phyloP scores from a whole-genome alignment of 2,113 vertebrate genomes.

The Chloroceryle aenea region DNA sequence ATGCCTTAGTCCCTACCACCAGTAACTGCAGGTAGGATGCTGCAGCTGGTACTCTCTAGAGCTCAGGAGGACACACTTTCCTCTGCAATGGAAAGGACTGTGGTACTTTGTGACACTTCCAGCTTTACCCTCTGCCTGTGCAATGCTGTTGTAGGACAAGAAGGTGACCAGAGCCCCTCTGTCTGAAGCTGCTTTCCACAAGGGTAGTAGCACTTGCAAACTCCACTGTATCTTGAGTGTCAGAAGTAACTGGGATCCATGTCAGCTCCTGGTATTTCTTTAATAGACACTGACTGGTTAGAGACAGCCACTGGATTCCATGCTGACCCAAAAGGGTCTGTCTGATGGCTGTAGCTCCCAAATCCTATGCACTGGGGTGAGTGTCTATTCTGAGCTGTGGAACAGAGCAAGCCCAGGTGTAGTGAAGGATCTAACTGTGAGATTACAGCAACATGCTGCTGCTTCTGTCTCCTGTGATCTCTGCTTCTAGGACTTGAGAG shows the following conservation, averaged over 20 bases:
- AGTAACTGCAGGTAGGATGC: background rate
- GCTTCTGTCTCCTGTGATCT: background rate
- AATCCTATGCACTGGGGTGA: background rate
- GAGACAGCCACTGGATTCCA: background rate
- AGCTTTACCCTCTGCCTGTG: background rate
- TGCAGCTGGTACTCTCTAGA: background rate
- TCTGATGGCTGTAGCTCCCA: background rate
- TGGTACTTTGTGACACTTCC: background rate
- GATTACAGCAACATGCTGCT: background rate
- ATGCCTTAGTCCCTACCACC: background rate
- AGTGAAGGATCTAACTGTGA: background rate
- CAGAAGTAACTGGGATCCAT: background rate
- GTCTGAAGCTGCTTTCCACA: background rate
- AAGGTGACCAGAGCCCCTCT: background rate
- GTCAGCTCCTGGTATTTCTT: background rate
- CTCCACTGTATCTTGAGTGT: background rate
- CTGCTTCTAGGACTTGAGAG: slow-evolving; percentile 12
- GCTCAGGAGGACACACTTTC: background rate
- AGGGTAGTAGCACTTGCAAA: background rate
- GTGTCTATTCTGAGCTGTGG: background rate
- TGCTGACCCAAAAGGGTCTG: background rate
- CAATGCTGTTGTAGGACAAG: background rate
- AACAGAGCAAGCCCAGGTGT: background rate
- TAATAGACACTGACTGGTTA: background rate
- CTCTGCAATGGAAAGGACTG: background rate